Evolutionary conservation across 92 coral and sea anemone genomes (phyloP).

Genomic region (Muricea muricata): DNA sequence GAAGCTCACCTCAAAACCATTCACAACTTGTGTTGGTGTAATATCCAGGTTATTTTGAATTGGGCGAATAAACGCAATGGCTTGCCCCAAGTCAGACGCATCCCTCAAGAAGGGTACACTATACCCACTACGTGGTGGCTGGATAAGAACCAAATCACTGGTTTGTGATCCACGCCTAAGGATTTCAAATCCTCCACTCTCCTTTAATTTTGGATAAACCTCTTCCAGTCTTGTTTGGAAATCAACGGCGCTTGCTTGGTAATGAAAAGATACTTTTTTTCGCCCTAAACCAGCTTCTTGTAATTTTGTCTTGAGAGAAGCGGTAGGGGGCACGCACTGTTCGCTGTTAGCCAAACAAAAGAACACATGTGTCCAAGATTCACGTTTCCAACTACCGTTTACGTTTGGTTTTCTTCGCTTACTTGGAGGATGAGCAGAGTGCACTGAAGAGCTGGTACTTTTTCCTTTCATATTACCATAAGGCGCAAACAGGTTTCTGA

Average conservation of each 20-base stretch:
- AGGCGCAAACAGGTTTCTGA: too few species aligned
- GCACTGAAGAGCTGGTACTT: too few species aligned
- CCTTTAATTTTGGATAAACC: neutral
- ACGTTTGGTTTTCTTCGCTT: too few species aligned
- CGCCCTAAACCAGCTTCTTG: neutral
- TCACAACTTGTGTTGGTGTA: too few species aligned
- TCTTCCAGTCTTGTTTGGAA: neutral
- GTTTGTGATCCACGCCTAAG: neutral
- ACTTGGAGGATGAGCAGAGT: too few species aligned
- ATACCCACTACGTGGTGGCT: too few species aligned
- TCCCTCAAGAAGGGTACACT: neutral
- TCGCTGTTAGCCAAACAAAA: neutral
- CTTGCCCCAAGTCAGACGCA: constrained; percentile 46
- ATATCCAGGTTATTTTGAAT: constrained; percentile 35
- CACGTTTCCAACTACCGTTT: too few species aligned
- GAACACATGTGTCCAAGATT: neutral
- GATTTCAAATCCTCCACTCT: neutral
- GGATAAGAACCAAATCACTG: too few species aligned
- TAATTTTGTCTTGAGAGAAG: neutral
- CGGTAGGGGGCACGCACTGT: neutral
- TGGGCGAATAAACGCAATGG: constrained; percentile 35
- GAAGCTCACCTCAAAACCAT: too few species aligned
- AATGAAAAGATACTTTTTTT: neutral
- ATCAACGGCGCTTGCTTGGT: neutral
- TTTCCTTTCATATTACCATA: too few species aligned